Evolutionary conservation across 1,140 invertebrate genomes (phyloP).

Genomic region (Panulirus ornatus): DNA sequence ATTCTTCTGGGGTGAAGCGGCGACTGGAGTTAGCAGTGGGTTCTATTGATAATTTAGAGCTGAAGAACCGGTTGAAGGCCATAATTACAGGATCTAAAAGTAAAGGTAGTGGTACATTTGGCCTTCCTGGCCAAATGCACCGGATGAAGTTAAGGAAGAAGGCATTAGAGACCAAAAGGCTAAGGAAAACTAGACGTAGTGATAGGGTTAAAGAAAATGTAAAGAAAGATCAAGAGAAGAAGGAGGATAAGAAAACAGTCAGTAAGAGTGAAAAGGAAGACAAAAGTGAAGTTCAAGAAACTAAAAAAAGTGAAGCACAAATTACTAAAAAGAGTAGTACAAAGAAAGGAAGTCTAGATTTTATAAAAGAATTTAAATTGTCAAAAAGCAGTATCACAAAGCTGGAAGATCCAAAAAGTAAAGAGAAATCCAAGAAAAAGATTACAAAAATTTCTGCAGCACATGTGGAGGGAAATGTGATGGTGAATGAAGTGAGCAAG

Average conservation of each 20-base stretch:
- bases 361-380: neutral
- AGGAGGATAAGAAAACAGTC: constrained; percentile 11
- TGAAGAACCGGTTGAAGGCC: constrained; percentile 70
- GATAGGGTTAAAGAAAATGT: constrained; percentile 47
- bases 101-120: neutral
- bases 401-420: neutral
- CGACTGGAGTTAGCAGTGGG: constrained; percentile 65
- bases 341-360: neutral
- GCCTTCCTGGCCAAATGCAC: constrained; percentile 5
- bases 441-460: neutral
- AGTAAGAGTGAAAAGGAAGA: neutral
- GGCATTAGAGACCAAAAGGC: constrained; percentile 35
- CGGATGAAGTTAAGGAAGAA: constrained; percentile 62
- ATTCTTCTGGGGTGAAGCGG: constrained; percentile 63
- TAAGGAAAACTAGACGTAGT: constrained; percentile 57
- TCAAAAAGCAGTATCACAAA: neutral
- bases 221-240: constrained; percentile 11
- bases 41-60: constrained; percentile 67
- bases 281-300: neutral
- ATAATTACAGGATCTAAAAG: constrained; percentile 58
- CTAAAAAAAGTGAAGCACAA: neutral
- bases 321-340: neutral
- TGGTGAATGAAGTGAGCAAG: neutral
- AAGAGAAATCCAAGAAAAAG: constrained; percentile 27
- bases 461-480: neutral